Evolutionary conservation across 1,140 invertebrate genomes (phyloP), one percentile per base, ranked within the genome.

Genomic region (Procambarus clarkii): DNA sequence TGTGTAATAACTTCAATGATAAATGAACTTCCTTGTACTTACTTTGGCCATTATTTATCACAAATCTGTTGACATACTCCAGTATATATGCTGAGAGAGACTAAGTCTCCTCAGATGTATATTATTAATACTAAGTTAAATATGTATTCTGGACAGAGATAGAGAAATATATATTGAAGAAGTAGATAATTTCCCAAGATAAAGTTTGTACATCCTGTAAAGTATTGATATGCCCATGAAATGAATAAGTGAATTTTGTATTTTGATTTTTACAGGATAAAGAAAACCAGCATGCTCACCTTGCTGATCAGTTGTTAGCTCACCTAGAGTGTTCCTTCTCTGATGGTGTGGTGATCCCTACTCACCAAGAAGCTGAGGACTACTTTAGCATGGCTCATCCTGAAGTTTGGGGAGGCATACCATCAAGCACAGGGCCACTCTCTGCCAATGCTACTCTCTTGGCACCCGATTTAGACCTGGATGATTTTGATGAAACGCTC

Each of bases 351-450:
- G 83, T 79, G 15, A 79, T 91, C 77, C 83, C 83, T 76, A 71
- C 76, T 21, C 80, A 83, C 44, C 80, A 79, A n/a, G 60, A 85
- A 50, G 80, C 86, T 24, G 80, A 92, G 46, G 86, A 92, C 46
- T 92, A 83, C 71, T 88, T 91, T 44, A 91, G 86, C 60, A 82
- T 87, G 69, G 91, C 91, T 18, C 91, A 92, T 44, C 91, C 91
- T 50, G 91, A 92, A 46, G 91, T 92, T 7, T 92, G 91, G 91
- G 90, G 90, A 50, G 90, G 91, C n/a, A 45, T 85, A 21, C 80
- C 86, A 3, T n/a, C 77, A 24, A 50, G 44, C 78, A 69, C 45
- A 71, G 74, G 58, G 18, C 69, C 60, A 13, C 86, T 48, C 46
- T 87, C 74, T 3, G 74, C 83, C n/a, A 81, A 86, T 45, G 78